These are phyloP conservation scores for Pteronura brasiliensis DNA, from an alignment of 2,113 vertebrate genomes.

Conservation along the genomic window DNA sequence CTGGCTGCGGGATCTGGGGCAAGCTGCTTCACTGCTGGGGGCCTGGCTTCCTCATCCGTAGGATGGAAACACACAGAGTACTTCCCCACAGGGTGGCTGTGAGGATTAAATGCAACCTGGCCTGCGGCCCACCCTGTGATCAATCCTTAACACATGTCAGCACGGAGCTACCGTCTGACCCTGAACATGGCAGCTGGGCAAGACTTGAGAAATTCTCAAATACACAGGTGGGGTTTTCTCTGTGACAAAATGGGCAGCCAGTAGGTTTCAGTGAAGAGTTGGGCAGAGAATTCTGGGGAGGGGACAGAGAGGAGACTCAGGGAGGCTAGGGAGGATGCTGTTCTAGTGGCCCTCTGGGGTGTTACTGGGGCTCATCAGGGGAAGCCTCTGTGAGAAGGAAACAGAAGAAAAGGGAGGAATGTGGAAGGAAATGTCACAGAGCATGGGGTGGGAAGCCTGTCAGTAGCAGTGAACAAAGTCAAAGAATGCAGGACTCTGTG, in stretches of 20 bases:
- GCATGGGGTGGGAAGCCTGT: background rate
- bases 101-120: background rate
- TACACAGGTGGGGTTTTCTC: background rate
- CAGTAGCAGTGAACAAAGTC: background rate
- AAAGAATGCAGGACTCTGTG: background rate
- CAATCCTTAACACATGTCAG: background rate
- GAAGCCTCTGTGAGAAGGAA: background rate
- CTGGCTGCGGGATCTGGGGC: background rate
- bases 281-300: background rate
- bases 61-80: background rate
- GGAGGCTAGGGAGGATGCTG: background rate
- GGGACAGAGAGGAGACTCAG: background rate
- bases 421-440: constrained; percentile 22
- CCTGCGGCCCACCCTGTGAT: background rate
- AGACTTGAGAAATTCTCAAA: background rate
- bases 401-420: background rate
- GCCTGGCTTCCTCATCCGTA: background rate
- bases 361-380: background rate
- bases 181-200: background rate
- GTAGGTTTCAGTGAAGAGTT: background rate
- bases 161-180: background rate
- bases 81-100: background rate
- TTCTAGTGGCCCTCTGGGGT: background rate
- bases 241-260: background rate
- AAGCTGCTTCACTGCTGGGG: background rate